phyloP scores from a whole-genome alignment of 2,797 vertebrate species.

The Ficedula albicollis region DNA sequence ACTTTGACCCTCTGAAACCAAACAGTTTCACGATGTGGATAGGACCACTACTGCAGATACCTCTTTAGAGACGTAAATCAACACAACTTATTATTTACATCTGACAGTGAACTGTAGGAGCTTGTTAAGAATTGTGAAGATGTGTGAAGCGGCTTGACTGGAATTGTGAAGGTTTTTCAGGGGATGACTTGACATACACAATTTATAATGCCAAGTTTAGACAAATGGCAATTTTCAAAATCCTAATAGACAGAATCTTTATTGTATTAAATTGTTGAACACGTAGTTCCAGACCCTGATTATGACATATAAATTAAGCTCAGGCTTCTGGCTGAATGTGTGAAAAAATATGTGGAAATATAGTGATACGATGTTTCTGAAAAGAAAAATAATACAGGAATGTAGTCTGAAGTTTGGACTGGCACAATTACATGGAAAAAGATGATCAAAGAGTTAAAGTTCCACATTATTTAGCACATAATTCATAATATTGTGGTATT shows the following conservation, averaged over 20 bases:
- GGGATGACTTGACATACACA: background rate
- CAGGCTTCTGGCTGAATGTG: background rate
- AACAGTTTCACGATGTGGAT: background rate
- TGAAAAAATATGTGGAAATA: background rate
- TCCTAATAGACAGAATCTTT: background rate
- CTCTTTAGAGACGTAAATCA: background rate
- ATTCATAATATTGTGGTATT: conserved; percentile 2
- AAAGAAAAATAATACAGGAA: conserved; percentile 31
- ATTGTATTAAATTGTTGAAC: background rate
- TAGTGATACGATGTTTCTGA: background rate
- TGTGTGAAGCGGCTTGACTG: background rate
- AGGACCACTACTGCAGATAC: background rate
- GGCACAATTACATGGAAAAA: background rate
- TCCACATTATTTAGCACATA: background rate
- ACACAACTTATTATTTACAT: background rate
- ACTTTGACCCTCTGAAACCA: background rate
- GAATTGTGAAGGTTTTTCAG: background rate
- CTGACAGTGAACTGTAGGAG: background rate
- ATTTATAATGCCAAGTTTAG: background rate
- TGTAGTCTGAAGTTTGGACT: background rate
- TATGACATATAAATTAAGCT: background rate
- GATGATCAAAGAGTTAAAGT: background rate
- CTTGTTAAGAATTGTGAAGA: background rate
- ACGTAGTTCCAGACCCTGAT: background rate
- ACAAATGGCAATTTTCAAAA: background rate